Evolutionary conservation across 2,797 vertebrate genomes (phyloP).

Genomic region (Chelon auratus): DNA sequence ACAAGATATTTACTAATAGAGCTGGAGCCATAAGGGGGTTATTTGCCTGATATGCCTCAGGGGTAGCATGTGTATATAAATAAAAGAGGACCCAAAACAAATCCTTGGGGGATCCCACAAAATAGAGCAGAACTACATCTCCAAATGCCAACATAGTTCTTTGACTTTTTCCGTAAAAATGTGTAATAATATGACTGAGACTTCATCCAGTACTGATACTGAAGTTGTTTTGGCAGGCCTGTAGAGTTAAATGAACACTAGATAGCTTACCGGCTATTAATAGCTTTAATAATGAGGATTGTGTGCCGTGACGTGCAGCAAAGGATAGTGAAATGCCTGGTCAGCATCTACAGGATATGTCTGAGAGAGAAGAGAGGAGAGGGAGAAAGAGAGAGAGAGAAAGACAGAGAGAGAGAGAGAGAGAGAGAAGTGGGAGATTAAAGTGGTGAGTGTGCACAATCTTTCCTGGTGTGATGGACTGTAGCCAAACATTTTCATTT

Average conservation of each 20-base stretch:
- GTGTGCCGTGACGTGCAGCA: conserved; percentile 44
- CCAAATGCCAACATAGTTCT: no score
- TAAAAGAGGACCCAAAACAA: no score
- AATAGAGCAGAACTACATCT: no score
- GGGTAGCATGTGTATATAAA: no score
- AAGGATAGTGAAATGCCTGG: conserved; percentile 25
- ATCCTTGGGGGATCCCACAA: no score
- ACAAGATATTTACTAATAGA: no score
- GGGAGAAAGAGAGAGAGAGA: background rate
- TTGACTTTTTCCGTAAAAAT: no score
- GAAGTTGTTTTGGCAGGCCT: background rate
- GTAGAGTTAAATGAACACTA: conserved; percentile 22
- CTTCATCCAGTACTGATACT: no score
- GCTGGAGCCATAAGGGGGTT: no score
- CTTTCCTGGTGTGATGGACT: background rate
- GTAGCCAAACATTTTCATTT: background rate
- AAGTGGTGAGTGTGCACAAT: conserved; percentile 1
- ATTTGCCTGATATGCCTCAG: no score
- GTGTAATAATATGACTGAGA: no score
- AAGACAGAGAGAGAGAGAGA: background rate
- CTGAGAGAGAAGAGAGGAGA: background rate
- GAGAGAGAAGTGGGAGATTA: conserved; percentile 14
- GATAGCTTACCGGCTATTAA: conserved; percentile 58
- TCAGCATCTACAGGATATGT: conserved; percentile 54
- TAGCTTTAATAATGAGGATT: conserved; percentile 61